Conservation (phyloP, 2,888 invertebrate species). For the Gortyna flavago region DNA sequence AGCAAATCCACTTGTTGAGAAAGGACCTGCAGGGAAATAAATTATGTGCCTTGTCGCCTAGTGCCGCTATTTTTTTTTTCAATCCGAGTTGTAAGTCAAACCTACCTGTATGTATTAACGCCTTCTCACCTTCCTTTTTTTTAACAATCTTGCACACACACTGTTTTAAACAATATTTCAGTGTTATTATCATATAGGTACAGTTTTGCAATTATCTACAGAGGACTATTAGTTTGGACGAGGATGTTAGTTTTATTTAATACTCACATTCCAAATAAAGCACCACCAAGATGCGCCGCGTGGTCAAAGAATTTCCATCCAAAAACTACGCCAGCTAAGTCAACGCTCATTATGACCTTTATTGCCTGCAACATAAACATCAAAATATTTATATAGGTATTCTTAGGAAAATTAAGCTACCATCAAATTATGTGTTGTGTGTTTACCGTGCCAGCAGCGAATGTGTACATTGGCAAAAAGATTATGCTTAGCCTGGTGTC, state of each 20-base stretch:
- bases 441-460: constrained; percentile 95
- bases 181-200: constrained; percentile 45
- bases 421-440: background rate
- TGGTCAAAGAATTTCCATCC: constrained; percentile 99
- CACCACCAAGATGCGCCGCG: constrained; percentile 99
- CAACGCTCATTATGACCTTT: constrained; percentile 95
- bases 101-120: constrained; percentile 23
- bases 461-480: constrained; percentile 96
- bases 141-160: constrained; percentile 41
- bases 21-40: background rate
- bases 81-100: background rate
- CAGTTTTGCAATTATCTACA: background rate
- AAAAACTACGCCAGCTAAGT: constrained; percentile 94
- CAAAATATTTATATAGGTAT: background rate
- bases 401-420: background rate
- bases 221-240: background rate
- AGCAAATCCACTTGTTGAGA: background rate
- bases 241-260: background rate
- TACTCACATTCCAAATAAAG: constrained; percentile 96
- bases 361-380: constrained; percentile 92
- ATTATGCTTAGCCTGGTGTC: constrained; percentile 96
- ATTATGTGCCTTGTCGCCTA: background rate
- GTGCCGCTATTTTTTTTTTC: background rate
- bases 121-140: constrained; percentile 2
- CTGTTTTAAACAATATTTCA: constrained; percentile 49